Base-by-base conservation (phyloP, 2,888 invertebrate species). In the Cenopis cana region DNA sequence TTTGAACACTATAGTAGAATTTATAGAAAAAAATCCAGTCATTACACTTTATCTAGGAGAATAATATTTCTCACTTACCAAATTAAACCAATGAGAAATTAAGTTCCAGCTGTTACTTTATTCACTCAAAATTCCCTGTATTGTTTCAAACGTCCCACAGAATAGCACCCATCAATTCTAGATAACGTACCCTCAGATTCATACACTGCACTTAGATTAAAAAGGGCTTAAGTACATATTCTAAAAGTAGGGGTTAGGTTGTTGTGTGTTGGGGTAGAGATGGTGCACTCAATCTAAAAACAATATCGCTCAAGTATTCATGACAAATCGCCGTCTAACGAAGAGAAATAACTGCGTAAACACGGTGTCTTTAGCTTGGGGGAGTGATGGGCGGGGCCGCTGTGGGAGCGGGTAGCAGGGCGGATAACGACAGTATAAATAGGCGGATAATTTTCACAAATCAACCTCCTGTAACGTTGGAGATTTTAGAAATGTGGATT, bases 271-370 rank as follows among this genome's bases (percentile, higher is more conserved):
- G 36, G 74, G 78, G 81, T 14, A 18, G 20, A 11, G 52, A 64
- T 20, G 52, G 38, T 85, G 87, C 86, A 85, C 87, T 91, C 91
- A 91, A 92, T 93, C 88, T 86, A 89, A 91, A 93, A 93, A 93
- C 93, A 93, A 93, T 93, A 92, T 89, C 85, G 83, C 85, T 91
- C 89, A 91, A 91, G 92, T 93, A 93, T 93, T 93, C 92, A 91
- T 91, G 92, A 93, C 93, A 92, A 93, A 93, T 93, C 84, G 91
- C 78, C 82, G 85, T 85, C 85, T 92, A 93, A 93, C 91, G 92
- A 93, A 92, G 91, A 93, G 91, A 89, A 90, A 92, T 91, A 91
- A 92, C 89, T 86, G 84, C 82, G 87, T 89, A 90, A 91, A 91
- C 88, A 89, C 84, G 77, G 87, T 86, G 87, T 89, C 88, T 91